phyloP scores from a whole-genome alignment of 1,140 invertebrate species.

The Aphis craccivora region DNA sequence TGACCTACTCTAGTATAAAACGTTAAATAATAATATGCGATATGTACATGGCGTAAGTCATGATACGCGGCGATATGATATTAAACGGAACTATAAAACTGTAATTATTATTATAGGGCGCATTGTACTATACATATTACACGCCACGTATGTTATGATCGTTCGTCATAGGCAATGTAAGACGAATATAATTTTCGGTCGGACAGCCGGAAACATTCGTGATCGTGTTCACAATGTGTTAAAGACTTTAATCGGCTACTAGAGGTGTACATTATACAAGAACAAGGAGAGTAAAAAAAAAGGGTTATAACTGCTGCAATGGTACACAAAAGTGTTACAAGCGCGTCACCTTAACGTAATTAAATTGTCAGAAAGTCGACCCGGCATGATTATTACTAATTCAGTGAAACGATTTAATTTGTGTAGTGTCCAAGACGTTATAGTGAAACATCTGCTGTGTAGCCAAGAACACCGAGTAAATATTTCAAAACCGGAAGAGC shows the following conservation, averaged over 20 bases:
- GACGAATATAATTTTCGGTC: background rate
- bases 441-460: background rate
- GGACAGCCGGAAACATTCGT: slow-evolving; percentile 29
- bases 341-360: background rate
- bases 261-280: background rate
- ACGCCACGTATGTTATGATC: background rate
- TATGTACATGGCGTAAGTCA: background rate
- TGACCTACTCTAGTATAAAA: background rate
- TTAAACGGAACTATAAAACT: slow-evolving; percentile 6
- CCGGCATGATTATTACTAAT: background rate
- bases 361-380: slow-evolving; percentile 39
- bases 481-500: background rate
- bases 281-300: background rate
- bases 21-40: background rate
- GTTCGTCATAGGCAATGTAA: background rate
- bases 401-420: slow-evolving; percentile 24
- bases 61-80: background rate
- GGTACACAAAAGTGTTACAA: background rate
- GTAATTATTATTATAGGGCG: background rate
- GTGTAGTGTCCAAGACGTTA: background rate
- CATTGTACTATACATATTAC: no score
- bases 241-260: background rate
- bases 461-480: background rate
- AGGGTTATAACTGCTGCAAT: background rate
- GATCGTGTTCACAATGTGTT: slow-evolving; percentile 39